Conservation (phyloP, 2,113 vertebrate genomes). For the Crotalus viridis region DNA sequence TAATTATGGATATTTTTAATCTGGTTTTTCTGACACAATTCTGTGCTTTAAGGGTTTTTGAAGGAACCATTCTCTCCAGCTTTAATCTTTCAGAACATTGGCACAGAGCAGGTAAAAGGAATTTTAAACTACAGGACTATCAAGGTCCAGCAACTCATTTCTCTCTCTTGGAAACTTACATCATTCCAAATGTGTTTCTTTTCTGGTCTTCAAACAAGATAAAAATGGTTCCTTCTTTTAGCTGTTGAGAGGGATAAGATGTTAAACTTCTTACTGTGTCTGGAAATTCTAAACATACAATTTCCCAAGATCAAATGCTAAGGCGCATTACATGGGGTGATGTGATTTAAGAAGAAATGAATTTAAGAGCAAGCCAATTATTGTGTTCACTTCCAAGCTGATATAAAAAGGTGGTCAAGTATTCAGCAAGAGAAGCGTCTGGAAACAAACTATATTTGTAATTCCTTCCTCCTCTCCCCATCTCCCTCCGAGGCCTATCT, state of each 20-base stretch:
- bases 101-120: neutral
- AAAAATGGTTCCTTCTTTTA: slow-evolving; percentile 74
- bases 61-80: neutral
- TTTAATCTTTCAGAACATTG: neutral
- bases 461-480: neutral
- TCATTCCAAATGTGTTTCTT: slow-evolving; percentile 68
- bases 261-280: neutral
- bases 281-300: neutral
- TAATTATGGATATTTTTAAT: neutral
- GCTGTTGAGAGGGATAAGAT: slow-evolving; percentile 54
- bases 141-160: neutral
- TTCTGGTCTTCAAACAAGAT: slow-evolving; percentile 70
- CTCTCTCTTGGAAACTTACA: slow-evolving; percentile 67
- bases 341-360: neutral
- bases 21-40: neutral
- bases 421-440: neutral
- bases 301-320: neutral
- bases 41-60: neutral
- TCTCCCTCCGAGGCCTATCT: neutral
- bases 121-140: neutral
- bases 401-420: neutral
- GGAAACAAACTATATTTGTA: neutral
- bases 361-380: neutral
- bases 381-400: neutral
- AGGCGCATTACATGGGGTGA: neutral